Conservation (phyloP, 2,888 invertebrate genomes). For the Conus canariensis region DNA sequence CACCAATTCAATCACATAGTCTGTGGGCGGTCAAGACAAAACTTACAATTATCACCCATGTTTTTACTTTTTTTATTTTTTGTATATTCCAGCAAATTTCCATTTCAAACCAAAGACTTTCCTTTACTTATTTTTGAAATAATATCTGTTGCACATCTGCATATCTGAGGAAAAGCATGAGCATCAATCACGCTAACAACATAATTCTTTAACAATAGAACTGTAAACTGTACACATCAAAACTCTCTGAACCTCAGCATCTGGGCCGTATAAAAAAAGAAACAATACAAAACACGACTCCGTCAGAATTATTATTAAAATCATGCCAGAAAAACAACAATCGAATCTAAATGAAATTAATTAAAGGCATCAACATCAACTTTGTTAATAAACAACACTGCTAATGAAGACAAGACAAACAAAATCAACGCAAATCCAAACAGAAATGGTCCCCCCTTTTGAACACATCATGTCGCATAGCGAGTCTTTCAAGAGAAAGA, state of each 20-base stretch:
- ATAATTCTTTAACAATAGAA: neutral
- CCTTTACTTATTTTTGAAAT: too few species aligned
- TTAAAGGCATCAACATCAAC: neutral
- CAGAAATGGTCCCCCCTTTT: neutral
- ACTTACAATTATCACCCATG: neutral
- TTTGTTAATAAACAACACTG: neutral
- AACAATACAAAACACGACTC: neutral
- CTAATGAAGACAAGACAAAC: neutral
- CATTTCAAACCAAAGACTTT: neutral
- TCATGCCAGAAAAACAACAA: neutral
- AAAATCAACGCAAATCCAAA: neutral
- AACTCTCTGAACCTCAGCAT: neutral
- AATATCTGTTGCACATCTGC: too few species aligned
- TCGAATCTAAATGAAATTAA: neutral
- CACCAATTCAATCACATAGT: neutral
- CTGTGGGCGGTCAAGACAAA: neutral
- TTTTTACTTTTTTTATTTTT: neutral
- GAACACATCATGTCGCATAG: conserved; percentile 26
- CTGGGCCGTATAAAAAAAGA: neutral
- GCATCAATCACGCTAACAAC: neutral
- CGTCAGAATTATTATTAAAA: neutral
- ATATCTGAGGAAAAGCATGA: too few species aligned
- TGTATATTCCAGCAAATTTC: neutral
- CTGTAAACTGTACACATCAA: conserved; percentile 1
- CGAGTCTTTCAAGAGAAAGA: conserved; percentile 33